Evolutionary conservation across 2,113 vertebrate species (phyloP).

Genomic region (Sialia sialis): DNA sequence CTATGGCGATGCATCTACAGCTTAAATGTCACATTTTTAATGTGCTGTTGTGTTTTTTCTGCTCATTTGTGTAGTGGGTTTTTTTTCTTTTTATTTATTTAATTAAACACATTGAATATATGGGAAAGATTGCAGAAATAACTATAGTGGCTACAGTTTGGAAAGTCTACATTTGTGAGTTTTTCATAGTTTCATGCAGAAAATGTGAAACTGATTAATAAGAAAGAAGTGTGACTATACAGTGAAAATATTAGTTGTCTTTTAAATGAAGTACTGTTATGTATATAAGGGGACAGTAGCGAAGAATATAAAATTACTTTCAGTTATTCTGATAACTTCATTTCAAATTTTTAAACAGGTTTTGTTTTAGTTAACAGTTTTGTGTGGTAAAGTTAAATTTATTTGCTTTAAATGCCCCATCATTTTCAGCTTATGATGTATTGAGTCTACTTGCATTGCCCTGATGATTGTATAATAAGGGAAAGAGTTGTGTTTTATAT

Average conservation of each 20-base stretch:
- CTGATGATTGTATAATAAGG: slow-evolving; percentile 49
- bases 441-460: slow-evolving; percentile 39
- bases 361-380: not conserved
- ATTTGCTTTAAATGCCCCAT: slow-evolving; percentile 16
- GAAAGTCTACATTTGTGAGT: slow-evolving; percentile 33
- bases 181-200: slow-evolving; percentile 3
- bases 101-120: not conserved
- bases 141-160: slow-evolving; percentile 12
- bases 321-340: not conserved
- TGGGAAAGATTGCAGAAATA: slow-evolving; percentile 12
- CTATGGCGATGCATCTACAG: not conserved
- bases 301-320: not conserved
- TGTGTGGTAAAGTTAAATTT: slow-evolving; percentile 23
- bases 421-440: slow-evolving; percentile 15
- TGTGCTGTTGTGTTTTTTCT: slow-evolving; percentile 9
- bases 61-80: not conserved
- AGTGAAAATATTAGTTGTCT: not conserved
- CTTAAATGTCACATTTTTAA: not conserved
- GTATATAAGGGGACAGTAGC: not conserved
- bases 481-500: slow-evolving; percentile 66
- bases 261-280: not conserved
- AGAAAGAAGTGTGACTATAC: not conserved
- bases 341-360: not conserved
- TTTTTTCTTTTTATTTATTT: not conserved
- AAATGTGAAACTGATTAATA: not conserved